Percentiles rank a stretch among this genome's conserved stretches.
phyloP scores from a whole-genome alignment of 53 echinoderm and acorn worm species.

The Temnopleurus reevesii region DNA sequence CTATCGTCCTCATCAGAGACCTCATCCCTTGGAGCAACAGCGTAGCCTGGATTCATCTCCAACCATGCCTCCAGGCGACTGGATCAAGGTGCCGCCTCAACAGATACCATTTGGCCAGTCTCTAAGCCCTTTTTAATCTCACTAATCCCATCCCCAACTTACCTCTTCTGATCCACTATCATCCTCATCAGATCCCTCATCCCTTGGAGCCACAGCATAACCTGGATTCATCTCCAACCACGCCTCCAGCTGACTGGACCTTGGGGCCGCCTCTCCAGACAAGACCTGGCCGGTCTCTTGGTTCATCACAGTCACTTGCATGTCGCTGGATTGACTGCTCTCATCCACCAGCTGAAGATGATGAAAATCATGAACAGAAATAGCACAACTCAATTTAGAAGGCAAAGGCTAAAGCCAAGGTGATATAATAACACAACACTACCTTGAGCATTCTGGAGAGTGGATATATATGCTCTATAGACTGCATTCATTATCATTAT shows the following conservation, averaged over 20 bases:
- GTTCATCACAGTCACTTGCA: constrained; percentile 86
- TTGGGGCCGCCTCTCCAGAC: constrained; percentile 90
- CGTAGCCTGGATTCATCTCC: constrained; percentile 99
- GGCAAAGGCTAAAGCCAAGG: too few species aligned
- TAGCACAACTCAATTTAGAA: too few species aligned
- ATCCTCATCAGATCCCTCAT: constrained; percentile 71
- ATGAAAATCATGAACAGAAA: neutral
- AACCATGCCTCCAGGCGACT: too few species aligned
- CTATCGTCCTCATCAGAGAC: constrained; percentile 78
- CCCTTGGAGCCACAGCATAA: constrained; percentile 96
- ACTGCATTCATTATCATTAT: too few species aligned
- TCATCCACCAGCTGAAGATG: constrained; percentile 79
- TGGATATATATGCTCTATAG: too few species aligned
- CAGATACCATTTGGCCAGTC: constrained; percentile 85
- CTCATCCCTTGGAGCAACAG: constrained; percentile 89
- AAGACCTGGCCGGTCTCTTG: constrained; percentile 89
- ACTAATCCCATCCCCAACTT: too few species aligned
- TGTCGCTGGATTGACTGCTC: constrained; percentile 91
- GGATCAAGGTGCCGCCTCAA: too few species aligned
- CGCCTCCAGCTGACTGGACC: constrained; percentile 91
- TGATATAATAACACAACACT: too few species aligned
- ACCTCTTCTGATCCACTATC: constrained; percentile 84
- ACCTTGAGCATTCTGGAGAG: too few species aligned
- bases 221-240: constrained; percentile 99
- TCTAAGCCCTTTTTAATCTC: constrained; percentile 80